Evolutionary conservation across 1,140 invertebrate genomes (phyloP).

Genomic region (Hylyphantes graminicola): DNA sequence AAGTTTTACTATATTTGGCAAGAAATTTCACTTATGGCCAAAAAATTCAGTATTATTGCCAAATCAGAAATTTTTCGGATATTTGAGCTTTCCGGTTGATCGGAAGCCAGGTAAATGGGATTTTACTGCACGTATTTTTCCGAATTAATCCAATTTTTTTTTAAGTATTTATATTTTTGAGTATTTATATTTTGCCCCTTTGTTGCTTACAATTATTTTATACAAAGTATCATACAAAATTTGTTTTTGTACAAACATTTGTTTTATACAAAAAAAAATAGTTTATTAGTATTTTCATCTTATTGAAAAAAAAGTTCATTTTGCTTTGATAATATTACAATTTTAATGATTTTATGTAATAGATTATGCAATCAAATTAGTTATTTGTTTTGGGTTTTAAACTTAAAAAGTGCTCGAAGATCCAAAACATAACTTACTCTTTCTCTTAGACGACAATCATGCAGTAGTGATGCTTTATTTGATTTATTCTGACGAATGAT

Average conservation of each 20-base stretch:
- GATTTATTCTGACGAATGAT: slow-evolving; percentile 53
- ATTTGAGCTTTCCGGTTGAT: no score
- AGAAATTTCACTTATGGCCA: no score
- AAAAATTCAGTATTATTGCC: no score
- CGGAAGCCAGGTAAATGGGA: no score
- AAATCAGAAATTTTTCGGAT: no score
- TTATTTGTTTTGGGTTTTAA: not conserved
- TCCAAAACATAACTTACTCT: slow-evolving; percentile 62
- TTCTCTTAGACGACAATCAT: slow-evolving; percentile 66
- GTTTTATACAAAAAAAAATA: not conserved
- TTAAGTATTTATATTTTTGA: no score
- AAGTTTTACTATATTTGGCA: no score
- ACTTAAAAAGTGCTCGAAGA: not conserved
- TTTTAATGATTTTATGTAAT: not conserved
- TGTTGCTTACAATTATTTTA: no score
- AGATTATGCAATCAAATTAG: not conserved
- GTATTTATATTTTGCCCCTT: no score
- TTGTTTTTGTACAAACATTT: not conserved
- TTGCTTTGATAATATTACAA: not conserved
- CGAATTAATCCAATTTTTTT: no score
- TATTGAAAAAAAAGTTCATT: not conserved
- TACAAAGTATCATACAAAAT: no score
- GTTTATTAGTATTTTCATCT: not conserved
- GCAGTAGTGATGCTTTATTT: slow-evolving; percentile 37
- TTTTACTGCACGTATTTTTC: no score